Base-by-base conservation (phyloP, 2,797 vertebrate species). In the Margarornis squamiger region DNA sequence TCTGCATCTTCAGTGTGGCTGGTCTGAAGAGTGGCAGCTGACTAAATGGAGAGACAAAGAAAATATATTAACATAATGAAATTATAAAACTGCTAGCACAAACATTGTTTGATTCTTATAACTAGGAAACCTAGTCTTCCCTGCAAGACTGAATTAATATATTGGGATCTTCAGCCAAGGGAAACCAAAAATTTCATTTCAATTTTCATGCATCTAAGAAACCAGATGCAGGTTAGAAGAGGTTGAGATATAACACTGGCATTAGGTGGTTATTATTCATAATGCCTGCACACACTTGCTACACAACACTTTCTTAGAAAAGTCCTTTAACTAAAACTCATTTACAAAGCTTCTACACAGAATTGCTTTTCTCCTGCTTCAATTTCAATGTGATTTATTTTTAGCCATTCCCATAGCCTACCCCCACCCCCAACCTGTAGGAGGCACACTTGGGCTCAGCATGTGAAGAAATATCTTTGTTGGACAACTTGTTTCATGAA, bases 1-100 rank as follows among this genome's bases (percentile, higher is more conserved):
- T 97, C 97, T 2, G 90, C 18, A 43, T 97, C 97, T 54, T 93
- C 77, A 30, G 81, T 58, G 66, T 83, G 95, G 61, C 74, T 93
- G 79, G 83, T 89, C 1, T 84, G 93, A 78, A 95, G 91, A 63
- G 91, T 9, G 46, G 95, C 81, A 46, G 95, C 61, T 38, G 95
- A 89, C 97, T 97, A 72, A 87, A 90, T 0, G 85, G 27, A 91
- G 32, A 92, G 3, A 88, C 18, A 84, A 76, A 90, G 48, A 78
- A 88, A 91, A 85, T 2, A 34, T 0, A 65, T 78, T 54, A 46
- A 14, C 48, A 24, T 18, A 8, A 84, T 73, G 71, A 12, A 54
- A 41, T 30, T 2, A 61, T 32, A 62, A 45, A 55, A 52, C 3
- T 45, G 6, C 34, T 36, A 66, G n/a, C 18, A 71, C 45, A 87